phyloP scores from a whole-genome alignment of 2,113 vertebrate species.

The Melanocharis versteri region DNA sequence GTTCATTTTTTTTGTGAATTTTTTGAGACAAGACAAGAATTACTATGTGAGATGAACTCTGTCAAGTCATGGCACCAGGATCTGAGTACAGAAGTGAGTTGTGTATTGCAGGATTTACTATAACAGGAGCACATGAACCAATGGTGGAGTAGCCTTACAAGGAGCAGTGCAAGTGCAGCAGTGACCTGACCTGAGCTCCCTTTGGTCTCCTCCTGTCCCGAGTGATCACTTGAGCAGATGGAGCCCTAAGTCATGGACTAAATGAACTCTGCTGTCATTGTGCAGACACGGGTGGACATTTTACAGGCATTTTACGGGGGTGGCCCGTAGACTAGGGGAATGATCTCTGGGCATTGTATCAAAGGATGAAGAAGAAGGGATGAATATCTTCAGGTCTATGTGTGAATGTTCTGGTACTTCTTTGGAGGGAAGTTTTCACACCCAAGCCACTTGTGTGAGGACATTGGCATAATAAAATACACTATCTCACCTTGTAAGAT shows the following conservation, averaged over 20 bases:
- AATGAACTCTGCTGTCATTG: not conserved
- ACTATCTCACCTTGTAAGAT: not conserved
- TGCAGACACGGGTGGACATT: too few relatives aligned
- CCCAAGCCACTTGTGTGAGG: not conserved
- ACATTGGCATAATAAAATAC: not conserved
- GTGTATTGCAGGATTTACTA: not conserved
- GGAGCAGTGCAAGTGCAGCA: not conserved
- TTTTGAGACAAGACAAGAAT: not conserved
- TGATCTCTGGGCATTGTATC: not conserved
- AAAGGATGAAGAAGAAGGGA: not conserved
- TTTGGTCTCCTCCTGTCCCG: not conserved
- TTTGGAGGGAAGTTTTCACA: not conserved
- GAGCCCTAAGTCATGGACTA: not conserved
- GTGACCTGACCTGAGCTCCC: not conserved
- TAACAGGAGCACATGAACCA: not conserved
- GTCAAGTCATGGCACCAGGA: not conserved
- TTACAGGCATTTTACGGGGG: not conserved
- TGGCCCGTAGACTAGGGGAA: not conserved
- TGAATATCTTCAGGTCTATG: not conserved
- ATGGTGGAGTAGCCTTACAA: not conserved
- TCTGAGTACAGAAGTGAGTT: not conserved
- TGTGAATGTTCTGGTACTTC: too few relatives aligned
- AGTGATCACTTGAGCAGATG: not conserved
- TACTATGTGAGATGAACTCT: not conserved
- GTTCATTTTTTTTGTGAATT: not conserved